Conservation (phyloP, 30 jellyfish, hydroid and myxozoan species). For the Clytia hemisphaerica region DNA sequence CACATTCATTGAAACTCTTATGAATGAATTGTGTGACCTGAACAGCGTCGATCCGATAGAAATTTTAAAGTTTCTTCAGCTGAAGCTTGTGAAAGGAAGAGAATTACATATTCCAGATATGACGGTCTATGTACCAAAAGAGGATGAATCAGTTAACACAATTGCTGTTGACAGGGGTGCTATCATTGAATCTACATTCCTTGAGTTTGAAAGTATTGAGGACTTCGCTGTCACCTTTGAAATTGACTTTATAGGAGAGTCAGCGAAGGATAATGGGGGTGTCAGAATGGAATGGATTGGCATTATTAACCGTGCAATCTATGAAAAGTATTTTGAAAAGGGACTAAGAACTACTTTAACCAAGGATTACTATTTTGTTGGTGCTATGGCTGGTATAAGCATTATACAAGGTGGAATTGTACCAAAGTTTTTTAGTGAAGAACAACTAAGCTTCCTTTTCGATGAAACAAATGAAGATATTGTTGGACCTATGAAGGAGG, state of each 20-base stretch:
- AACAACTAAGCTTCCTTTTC: conserved; percentile 20
- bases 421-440: conserved; percentile 27
- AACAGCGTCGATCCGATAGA: conserved; percentile 10
- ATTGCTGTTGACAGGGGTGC: conserved; percentile 35
- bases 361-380: conserved; percentile 47
- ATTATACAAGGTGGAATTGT: conserved; percentile 41
- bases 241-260: conserved; percentile 45
- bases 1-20: too few species aligned
- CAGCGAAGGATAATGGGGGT: conserved; percentile 48
- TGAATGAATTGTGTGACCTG: too few species aligned
- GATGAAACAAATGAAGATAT: background rate
- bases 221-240: conserved; percentile 37
- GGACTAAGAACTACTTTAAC: conserved; percentile 32
- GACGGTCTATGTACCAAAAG: background rate
- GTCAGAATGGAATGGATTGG: conserved; percentile 46
- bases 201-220: conserved; percentile 22
- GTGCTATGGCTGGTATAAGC: conserved; percentile 24
- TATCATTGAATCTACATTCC: conserved; percentile 27
- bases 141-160: conserved; percentile 30
- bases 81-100: conserved; percentile 14
- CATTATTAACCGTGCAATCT: conserved; percentile 20
- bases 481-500: conserved; percentile 5
- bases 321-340: conserved; percentile 38
- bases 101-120: conserved; percentile 2
- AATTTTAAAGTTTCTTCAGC: conserved; percentile 2